Percentiles rank a stretch among this genome's conserved stretches.
phyloP scores from a whole-genome alignment of 2,888 invertebrate species.

The Prosopocoilus inquinatus region DNA sequence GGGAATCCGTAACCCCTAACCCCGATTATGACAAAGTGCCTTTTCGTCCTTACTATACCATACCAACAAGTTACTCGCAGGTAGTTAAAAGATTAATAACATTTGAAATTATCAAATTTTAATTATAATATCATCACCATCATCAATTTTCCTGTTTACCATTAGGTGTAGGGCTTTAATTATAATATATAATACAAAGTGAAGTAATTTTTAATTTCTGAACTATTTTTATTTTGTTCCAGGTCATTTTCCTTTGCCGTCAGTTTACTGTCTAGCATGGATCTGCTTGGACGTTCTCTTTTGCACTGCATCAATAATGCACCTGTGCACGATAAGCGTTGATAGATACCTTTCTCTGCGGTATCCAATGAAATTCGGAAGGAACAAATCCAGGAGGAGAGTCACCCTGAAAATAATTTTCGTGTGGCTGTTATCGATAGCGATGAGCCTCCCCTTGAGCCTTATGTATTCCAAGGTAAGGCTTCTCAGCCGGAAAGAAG shows the following conservation, averaged over 20 bases:
- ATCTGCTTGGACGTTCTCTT: slow-evolving; percentile 93
- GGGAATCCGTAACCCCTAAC: too few relatives aligned
- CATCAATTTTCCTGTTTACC: too few relatives aligned
- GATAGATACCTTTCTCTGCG: slow-evolving; percentile 90
- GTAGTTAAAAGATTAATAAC: too few relatives aligned
- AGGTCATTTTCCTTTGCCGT: slow-evolving; percentile 81
- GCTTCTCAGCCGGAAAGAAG: too few relatives aligned
- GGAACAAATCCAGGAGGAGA: slow-evolving; percentile 82
- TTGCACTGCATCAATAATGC: slow-evolving; percentile 96
- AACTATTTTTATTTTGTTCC: slow-evolving; percentile 44
- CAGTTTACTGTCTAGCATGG: slow-evolving; percentile 89
- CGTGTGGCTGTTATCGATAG: slow-evolving; percentile 90
- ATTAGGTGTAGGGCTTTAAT: too few relatives aligned
- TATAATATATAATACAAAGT: background rate
- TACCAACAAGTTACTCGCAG: too few relatives aligned
- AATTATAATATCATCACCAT: too few relatives aligned
- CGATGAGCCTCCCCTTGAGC: slow-evolving; percentile 87
- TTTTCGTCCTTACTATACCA: too few relatives aligned
- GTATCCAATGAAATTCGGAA: slow-evolving; percentile 90
- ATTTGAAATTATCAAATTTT: too few relatives aligned
- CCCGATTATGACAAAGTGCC: too few relatives aligned
- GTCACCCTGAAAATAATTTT: slow-evolving; percentile 88
- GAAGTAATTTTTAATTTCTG: background rate
- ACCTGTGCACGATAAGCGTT: slow-evolving; percentile 93
- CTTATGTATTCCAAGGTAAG: slow-evolving; percentile 84